Evolutionary conservation across 2,113 vertebrate species (phyloP).

Genomic region (Muntiacus muntjak): DNA sequence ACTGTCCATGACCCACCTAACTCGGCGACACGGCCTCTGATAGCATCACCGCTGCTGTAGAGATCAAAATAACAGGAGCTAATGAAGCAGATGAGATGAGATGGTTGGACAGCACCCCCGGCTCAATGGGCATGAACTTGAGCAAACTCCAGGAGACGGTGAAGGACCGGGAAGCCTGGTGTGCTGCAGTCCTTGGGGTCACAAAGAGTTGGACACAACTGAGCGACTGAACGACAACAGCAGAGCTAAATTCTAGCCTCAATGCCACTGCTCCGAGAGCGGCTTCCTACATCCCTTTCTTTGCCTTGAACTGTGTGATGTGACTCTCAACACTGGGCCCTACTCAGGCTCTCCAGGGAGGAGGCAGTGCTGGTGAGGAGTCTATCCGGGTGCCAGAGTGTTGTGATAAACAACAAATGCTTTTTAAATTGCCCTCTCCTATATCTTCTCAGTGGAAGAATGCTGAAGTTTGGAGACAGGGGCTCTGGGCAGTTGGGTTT

Average conservation of each 20-base stretch:
- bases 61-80: not conserved
- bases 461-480: not conserved
- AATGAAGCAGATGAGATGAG: not conserved
- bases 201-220: not conserved
- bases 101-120: not conserved
- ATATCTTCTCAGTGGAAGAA: not conserved
- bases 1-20: not conserved
- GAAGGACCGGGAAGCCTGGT: not conserved
- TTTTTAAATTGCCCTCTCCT: not conserved
- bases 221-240: not conserved
- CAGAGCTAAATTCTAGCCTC: not conserved
- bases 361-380: not conserved
- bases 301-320: not conserved
- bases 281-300: not conserved
- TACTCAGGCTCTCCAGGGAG: not conserved
- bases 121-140: not conserved
- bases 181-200: not conserved
- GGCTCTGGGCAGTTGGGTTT: not conserved
- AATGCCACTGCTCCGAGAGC: not conserved
- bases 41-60: not conserved
- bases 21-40: too few species aligned
- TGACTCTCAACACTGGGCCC: not conserved
- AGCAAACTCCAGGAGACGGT: not conserved
- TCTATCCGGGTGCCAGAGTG: not conserved
- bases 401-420: not conserved